phyloP scores from a whole-genome alignment of 2,888 invertebrate species.

The Lasioglossum leucozonium region DNA sequence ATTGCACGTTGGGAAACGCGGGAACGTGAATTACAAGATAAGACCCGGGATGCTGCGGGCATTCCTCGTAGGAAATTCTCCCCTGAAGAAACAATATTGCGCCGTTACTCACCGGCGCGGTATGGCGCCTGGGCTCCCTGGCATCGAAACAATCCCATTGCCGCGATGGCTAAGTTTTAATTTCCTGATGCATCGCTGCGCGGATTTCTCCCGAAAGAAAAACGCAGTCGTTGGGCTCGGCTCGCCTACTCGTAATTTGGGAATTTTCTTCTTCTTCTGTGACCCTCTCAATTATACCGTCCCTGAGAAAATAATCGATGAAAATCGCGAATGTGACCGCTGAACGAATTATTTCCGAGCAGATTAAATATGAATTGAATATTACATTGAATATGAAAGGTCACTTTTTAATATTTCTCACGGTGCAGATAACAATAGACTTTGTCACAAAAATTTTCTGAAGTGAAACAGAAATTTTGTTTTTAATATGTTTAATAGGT shows the following conservation, averaged over 20 bases:
- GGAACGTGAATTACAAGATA: slow-evolving; percentile 23
- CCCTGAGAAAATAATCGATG: not conserved
- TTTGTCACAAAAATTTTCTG: no score
- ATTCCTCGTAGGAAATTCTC: slow-evolving; percentile 39
- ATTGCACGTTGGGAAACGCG: slow-evolving; percentile 28
- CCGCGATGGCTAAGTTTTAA: slow-evolving; percentile 3
- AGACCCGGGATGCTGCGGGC: slow-evolving; percentile 1
- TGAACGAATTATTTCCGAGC: not conserved
- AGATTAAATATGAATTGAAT: no score
- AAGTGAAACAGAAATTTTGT: no score
- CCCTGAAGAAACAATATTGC: slow-evolving; percentile 14
- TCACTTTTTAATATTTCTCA: no score
- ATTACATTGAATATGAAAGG: no score
- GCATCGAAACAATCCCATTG: slow-evolving; percentile 7
- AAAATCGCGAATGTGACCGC: not conserved
- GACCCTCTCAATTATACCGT: not conserved
- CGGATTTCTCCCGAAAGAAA: not conserved
- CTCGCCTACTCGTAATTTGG: not conserved
- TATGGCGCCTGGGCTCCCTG: not conserved
- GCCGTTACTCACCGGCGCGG: not conserved
- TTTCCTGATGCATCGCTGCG: slow-evolving; percentile 1
- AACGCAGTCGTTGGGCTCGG: not conserved
- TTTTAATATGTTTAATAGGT: no score
- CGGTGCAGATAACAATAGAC: no score
- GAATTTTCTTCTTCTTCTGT: not conserved